These are phyloP conservation scores for Seira ritae DNA, from an alignment of 2,888 invertebrate genomes.

Conservation along the genomic window DNA sequence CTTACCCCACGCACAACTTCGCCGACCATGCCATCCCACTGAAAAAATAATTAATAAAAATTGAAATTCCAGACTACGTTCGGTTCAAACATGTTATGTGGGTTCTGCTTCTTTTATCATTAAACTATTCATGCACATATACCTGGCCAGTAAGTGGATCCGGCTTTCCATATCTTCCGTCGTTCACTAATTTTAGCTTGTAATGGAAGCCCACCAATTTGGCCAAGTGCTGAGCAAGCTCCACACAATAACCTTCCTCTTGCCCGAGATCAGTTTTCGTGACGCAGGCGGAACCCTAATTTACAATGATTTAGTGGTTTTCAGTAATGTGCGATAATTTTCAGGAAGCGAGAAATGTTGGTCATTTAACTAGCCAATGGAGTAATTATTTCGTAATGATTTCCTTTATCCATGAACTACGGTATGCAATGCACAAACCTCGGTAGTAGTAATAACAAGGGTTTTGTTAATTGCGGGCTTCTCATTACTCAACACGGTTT, in stretches of 20 bases:
- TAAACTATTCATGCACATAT: no score
- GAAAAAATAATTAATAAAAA: no score
- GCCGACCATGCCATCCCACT: conserved; percentile 72
- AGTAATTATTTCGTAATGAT: neutral
- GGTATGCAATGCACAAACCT: conserved; percentile 57
- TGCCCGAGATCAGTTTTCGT: conserved; percentile 55
- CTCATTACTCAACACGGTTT: conserved; percentile 67
- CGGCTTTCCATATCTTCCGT: conserved; percentile 69
- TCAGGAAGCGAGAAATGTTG: neutral
- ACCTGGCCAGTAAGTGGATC: conserved; percentile 66
- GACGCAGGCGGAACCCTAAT: conserved; percentile 62
- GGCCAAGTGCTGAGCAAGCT: conserved; percentile 65
- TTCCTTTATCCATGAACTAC: no score
- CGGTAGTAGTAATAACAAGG: conserved; percentile 68
- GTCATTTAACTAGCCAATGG: neutral
- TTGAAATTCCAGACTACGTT: no score
- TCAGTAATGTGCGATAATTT: no score
- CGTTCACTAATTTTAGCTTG: conserved; percentile 65
- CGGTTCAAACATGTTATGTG: no score
- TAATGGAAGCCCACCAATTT: conserved; percentile 69
- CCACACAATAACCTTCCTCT: conserved; percentile 70
- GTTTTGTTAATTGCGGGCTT: conserved; percentile 72
- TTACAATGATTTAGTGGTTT: neutral
- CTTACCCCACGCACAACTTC: conserved; percentile 69
- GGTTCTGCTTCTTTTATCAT: no score